Evolutionary conservation across 2,888 invertebrate species (phyloP).

Genomic region (Acanthococcus lagerstroemiae): DNA sequence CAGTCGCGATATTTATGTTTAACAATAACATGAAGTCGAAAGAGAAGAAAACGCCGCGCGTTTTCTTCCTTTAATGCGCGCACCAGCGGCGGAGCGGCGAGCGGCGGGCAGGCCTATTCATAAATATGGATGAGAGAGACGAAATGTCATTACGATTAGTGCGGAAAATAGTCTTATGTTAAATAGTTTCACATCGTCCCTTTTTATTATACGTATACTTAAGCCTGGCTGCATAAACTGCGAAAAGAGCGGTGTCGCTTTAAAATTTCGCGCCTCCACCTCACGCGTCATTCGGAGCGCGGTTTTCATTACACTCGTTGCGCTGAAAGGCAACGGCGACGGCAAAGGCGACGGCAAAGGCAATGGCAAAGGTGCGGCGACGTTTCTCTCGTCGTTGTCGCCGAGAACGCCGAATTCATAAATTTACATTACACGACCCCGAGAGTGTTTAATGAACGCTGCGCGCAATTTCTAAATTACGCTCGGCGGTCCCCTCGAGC

Average conservation of each 20-base stretch:
- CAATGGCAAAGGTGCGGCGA: neutral
- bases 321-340: neutral
- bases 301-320: slow-evolving; percentile 4
- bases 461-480: neutral
- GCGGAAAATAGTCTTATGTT: neutral
- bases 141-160: neutral
- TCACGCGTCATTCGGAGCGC: neutral
- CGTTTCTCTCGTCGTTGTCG: neutral
- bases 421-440: slow-evolving; percentile 7
- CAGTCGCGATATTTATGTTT: neutral
- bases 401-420: neutral
- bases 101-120: neutral
- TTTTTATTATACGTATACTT: slow-evolving; percentile 6
- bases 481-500: neutral
- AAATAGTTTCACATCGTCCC: slow-evolving; percentile 2
- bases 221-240: slow-evolving; percentile 1
- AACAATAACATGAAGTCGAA: neutral
- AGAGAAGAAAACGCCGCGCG: neutral
- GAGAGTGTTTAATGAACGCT: neutral
- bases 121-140: slow-evolving; percentile 1
- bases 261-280: neutral
- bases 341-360: neutral
- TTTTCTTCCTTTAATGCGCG: too few relatives aligned
- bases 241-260: slow-evolving; percentile 1
- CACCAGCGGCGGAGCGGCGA: too few relatives aligned